Base-by-base conservation (phyloP, 2,113 vertebrate genomes). In the Boleophthalmus pectinirostris region DNA sequence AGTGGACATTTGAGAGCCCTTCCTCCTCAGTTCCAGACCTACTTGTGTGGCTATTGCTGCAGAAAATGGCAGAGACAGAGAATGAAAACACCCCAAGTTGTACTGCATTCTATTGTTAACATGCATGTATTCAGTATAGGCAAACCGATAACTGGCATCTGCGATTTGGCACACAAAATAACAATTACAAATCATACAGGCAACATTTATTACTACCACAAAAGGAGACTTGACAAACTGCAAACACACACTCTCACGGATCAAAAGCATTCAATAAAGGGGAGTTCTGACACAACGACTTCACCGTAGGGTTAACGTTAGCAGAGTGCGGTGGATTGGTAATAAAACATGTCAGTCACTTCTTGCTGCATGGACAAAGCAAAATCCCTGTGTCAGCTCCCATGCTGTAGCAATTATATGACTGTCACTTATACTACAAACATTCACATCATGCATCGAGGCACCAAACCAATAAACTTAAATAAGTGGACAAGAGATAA, bases 1-100 rank as follows among this genome's bases (percentile, higher is more conserved):
- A 10, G 96, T 95, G 86, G 97, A 98, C 94, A 98, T 95, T 89
- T 98, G 97, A 15, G 97, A 98, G 69, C 96, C 96, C 72, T 98
- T 98, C 86, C 97, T 93, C 46, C 96, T 94, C 77, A 98, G 92
- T 83, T 98, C 97, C 91, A 97, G 86, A 1, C 94, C 94, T 77
- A 96, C 94, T 91, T 97, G 96, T 61, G 96, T 95, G 67, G 95
- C 95, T 92, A 98, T 91, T 54, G 96, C 97, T 98, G 95, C 51
- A 89, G 82, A 90, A 81, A 91, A 89, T n/a, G 75, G 69, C 64
- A 80, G 63, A 92, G 51, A 29, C 0, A 77, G 38, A 82, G 71
- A 87, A 87, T 87, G 73, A 90, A 82, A 90, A 81, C 51, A 87
- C 67, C 75, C 90, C 84, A 66, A 89, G 94, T 86, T 86, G 76